A percentile compares a stretch with the other conserved stretches of the same genome.
These are phyloP conservation scores for Saguinus imperator DNA, from an alignment of 2,113 vertebrate genomes.

Conservation along the genomic window DNA sequence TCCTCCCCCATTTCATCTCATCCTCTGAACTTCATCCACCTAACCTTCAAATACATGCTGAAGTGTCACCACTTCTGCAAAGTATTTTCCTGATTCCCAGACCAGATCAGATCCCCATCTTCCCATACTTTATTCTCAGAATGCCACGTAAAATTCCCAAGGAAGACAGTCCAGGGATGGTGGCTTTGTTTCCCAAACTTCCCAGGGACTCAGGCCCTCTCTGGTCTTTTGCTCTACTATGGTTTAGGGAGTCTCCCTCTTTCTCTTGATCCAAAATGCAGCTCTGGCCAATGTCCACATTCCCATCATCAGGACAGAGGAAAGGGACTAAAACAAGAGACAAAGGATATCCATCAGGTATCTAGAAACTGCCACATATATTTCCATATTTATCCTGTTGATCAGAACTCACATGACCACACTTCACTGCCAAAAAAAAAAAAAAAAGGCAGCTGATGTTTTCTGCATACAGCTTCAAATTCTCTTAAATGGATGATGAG, in stretches of 20 bases:
- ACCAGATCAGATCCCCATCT: background rate
- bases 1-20: background rate
- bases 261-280: background rate
- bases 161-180: background rate
- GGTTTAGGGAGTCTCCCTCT: background rate
- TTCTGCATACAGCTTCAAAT: background rate
- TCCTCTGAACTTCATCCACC: background rate
- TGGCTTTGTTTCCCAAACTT: background rate
- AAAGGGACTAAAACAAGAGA: background rate
- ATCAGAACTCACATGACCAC: background rate
- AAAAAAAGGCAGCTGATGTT: background rate
- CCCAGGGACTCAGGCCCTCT: background rate
- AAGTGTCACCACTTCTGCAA: background rate
- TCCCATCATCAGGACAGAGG: background rate
- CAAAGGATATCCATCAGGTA: background rate
- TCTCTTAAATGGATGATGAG: background rate
- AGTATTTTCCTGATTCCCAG: background rate
- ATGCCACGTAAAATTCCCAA: background rate
- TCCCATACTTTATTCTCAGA: background rate
- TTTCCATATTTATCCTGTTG: background rate
- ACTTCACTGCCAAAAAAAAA: background rate
- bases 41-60: background rate
- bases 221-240: background rate
- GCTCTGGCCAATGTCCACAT: background rate
- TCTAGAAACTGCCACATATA: background rate